Evolutionary conservation across 2,888 invertebrate species (phyloP), one percentile per base, ranked within the genome.

Genomic region (Hartigia nigra): DNA sequence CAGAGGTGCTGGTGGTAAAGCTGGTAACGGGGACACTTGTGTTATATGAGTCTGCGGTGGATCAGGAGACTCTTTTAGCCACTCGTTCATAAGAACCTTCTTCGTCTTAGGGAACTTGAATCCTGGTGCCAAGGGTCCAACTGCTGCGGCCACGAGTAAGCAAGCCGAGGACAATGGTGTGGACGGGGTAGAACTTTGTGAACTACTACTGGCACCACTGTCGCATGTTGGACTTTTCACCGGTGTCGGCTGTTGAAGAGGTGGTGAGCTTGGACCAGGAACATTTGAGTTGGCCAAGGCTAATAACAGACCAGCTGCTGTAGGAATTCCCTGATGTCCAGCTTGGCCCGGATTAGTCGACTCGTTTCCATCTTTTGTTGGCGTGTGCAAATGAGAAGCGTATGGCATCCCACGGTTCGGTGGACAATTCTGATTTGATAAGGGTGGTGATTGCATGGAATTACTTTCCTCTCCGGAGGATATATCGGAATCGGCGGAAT

Each of bases 71-170:
- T 97, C 96, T 85, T 96, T 96, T 77, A 97, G 92, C 98, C 98
- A 98, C 90, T 97, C 97, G 82, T 96, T 97, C 94, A 97, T 97
- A 88, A 98, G 94, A 1, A 89, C 89, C 91, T 98, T 98, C 92
- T 98, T 98, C 0, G 98, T 98, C 92, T 98, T 98, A 0, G 98
- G 97, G 88, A 97, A 95, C 91, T 97, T 97, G 88, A 98, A 98
- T 76, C 96, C 96, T 1, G 95, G 95, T 82, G 96, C 96, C 11
- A 96, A 92, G 0, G 96, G 96, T 4, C 96, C 97, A 5, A 97
- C 96, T 0, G 97, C 97, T 0, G 97, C 97, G 84, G 97, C 97
- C 5, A 97, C 96, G 77, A 97, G 90, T 32, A 97, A 92, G 89
- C 97, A 97, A 0, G 97, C 96, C 3, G 96, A 96, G 79, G 96